A percentile compares a stretch with the other conserved stretches of the same genome.
phyloP scores from a whole-genome alignment of 2,797 vertebrate species.

The Macroramphosus scolopax region DNA sequence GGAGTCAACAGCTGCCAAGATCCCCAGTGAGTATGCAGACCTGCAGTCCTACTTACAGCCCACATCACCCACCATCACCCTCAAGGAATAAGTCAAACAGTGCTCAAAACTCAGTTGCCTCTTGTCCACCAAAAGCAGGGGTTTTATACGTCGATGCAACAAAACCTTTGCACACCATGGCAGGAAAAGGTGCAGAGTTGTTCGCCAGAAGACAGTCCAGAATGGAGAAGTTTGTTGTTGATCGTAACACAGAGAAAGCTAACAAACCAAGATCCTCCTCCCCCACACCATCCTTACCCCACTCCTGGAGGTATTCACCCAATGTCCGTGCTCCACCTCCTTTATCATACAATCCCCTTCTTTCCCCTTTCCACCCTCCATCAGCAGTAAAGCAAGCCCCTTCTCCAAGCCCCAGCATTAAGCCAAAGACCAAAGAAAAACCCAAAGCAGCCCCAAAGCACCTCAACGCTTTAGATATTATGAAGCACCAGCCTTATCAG shows the following conservation, averaged over 20 bases:
- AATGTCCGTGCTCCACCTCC: slow-evolving; percentile 93
- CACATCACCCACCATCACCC: slow-evolving; percentile 54
- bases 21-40: slow-evolving; percentile 77
- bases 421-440: slow-evolving; percentile 76
- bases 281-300: slow-evolving; percentile 88
- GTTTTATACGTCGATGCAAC: slow-evolving; percentile 51
- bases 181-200: slow-evolving; percentile 89
- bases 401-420: slow-evolving; percentile 68
- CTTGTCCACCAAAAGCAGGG: slow-evolving; percentile 61
- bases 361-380: slow-evolving; percentile 86
- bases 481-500: slow-evolving; percentile 97
- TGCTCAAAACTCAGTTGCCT: slow-evolving; percentile 59
- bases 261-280: slow-evolving; percentile 82
- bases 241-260: slow-evolving; percentile 86
- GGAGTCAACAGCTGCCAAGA: slow-evolving; percentile 66
- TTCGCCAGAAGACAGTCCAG: slow-evolving; percentile 93
- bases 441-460: slow-evolving; percentile 84
- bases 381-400: slow-evolving; percentile 82
- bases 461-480: slow-evolving; percentile 90
- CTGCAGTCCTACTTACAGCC: slow-evolving; percentile 58
- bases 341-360: slow-evolving; percentile 90
- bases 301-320: slow-evolving; percentile 92
- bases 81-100: slow-evolving; percentile 60
- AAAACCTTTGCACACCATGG: slow-evolving; percentile 77
- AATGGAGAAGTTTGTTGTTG: slow-evolving; percentile 94